A percentile compares a stretch with the other conserved stretches of the same genome.
Conservation (phyloP, 2,888 invertebrate genomes). For the Clunio marinus region DNA sequence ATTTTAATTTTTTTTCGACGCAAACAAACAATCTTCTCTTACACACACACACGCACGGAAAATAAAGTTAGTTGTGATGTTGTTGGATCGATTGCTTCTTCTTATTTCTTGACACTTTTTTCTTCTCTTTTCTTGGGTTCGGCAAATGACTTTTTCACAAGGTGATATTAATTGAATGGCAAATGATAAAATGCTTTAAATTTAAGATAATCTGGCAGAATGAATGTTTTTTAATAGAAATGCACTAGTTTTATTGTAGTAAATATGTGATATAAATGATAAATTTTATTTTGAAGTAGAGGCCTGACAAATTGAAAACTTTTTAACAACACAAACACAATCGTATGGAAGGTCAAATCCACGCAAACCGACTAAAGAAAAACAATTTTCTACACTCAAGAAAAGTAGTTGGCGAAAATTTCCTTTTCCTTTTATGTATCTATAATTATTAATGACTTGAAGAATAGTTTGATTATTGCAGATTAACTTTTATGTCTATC, state of each 20-base stretch:
- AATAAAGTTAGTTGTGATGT: not conserved
- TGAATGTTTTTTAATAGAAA: not conserved
- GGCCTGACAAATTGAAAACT: not conserved
- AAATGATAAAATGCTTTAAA: not conserved
- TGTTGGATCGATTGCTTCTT: conserved; percentile 14
- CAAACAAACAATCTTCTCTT: not conserved
- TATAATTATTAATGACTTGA: too few relatives aligned
- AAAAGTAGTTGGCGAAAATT: too few relatives aligned
- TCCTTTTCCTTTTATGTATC: too few relatives aligned
- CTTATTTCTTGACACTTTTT: conserved; percentile 3
- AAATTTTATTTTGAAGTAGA: not conserved
- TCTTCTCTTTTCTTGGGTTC: not conserved
- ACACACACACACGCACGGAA: conserved; percentile 10
- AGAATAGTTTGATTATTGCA: too few relatives aligned
- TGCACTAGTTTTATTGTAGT: not conserved
- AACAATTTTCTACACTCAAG: not conserved
- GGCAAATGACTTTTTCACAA: conserved; percentile 8
- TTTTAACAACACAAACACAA: not conserved
- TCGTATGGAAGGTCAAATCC: too few relatives aligned
- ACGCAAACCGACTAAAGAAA: not conserved
- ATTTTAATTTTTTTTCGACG: not conserved
- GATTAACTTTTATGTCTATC: too few relatives aligned
- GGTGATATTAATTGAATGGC: not conserved
- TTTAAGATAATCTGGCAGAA: not conserved
- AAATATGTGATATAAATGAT: conserved; percentile 9